Base-by-base conservation (phyloP, 2,888 invertebrate species). In the Chelonus formosanus region DNA sequence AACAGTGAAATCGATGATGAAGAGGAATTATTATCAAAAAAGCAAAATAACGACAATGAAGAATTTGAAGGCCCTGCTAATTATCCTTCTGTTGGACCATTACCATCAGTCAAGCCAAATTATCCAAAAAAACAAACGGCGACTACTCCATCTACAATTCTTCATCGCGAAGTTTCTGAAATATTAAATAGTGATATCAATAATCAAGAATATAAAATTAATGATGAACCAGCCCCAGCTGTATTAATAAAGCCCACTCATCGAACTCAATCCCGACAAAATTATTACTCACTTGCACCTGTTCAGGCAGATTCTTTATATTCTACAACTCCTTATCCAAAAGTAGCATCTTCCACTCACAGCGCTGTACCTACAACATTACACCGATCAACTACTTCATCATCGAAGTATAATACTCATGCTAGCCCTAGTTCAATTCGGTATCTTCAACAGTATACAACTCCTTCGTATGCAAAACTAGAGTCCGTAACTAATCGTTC, bases 351-450 rank as follows among this genome's bases (percentile, higher is more conserved):
- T 20, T 20, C 20, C 91, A 91, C 34, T 88, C 87, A 45, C 84
- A 86, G 6, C 73, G 86, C 8, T 86, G 87, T 79, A 85, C 86
- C 53, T 7, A 74, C 80, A 4, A 73, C 78, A 0, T 63, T 72
- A 1, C 72, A 72, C 89, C 89, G n/a, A 8, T 74, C 86, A 3
- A 85, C 87, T 0, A 84, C 86, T 5, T 86, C 86, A 86, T 75
- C 85, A 87, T 44, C 91, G 88, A 71, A 90, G 88, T 74, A 92
- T 89, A 62, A 92, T 90, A 1, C 91, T 88, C 84, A 86, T 89
- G 74, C 92, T 88, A 58, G 90, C 88, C 77, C 85, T 86, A 8
- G 82, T 87, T 48, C 91, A 87, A 65, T 70, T 61, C 74, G 80
- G 0, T 67, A 74, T 7, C 74, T 78, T 32, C 70, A 40, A 6